phyloP scores from a whole-genome alignment of 2,113 vertebrate species.

The Atherinomorus stipes region DNA sequence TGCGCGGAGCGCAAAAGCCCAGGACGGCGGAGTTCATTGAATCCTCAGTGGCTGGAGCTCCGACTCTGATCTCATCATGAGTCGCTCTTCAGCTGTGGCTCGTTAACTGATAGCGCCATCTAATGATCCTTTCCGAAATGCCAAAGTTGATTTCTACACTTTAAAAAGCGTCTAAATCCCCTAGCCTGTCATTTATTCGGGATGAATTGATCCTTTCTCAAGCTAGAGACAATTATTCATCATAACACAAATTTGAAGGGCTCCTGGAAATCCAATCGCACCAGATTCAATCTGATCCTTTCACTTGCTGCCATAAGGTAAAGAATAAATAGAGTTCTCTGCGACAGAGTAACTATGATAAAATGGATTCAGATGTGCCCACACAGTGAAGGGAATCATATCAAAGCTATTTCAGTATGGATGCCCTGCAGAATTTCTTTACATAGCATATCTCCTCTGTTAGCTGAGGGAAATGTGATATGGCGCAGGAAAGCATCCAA shows the following conservation, averaged over 20 bases:
- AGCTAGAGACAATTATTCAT: background rate
- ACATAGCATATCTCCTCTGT: background rate
- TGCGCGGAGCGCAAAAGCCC: background rate
- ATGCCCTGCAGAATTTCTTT: background rate
- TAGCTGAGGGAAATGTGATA: too few relatives aligned
- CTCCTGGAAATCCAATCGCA: background rate
- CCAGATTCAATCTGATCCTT: too few relatives aligned
- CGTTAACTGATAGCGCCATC: slow-evolving; percentile 70
- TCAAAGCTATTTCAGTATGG: background rate
- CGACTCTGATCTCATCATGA: slow-evolving; percentile 7
- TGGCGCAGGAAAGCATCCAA: too few relatives aligned
- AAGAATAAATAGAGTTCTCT: background rate
- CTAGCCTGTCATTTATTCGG: too few relatives aligned
- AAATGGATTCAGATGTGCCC: too few relatives aligned
- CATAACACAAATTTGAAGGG: background rate
- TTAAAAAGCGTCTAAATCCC: background rate
- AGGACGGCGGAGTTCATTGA: slow-evolving; percentile 28
- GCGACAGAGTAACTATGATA: background rate
- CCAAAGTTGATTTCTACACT: background rate
- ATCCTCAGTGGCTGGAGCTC: slow-evolving; percentile 26
- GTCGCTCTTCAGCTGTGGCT: background rate
- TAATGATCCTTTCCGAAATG: slow-evolving; percentile 21
- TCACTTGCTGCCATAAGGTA: background rate
- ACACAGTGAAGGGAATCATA: background rate
- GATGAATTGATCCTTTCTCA: too few relatives aligned